Evolutionary conservation across 2,113 vertebrate species (phyloP).

Genomic region (Dromas ardeola): DNA sequence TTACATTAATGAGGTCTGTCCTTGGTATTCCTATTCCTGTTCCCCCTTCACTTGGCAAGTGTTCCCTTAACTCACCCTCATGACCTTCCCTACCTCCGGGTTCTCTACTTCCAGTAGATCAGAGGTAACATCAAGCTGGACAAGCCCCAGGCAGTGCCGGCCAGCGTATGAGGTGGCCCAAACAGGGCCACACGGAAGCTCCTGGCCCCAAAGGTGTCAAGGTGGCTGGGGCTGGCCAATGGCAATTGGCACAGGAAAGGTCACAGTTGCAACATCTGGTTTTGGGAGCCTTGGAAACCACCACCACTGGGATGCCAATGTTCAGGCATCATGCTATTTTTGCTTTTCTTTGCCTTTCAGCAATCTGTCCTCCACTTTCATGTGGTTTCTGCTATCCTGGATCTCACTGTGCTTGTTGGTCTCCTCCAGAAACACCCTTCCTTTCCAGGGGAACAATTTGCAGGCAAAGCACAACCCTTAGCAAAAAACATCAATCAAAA

Average conservation of each 20-base stretch:
- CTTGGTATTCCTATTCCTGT: background rate
- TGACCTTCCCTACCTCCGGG: background rate
- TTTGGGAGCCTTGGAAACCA: background rate
- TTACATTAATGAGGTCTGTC: fast-evolving
- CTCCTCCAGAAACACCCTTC: conserved; percentile 22
- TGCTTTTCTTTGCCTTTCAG: background rate
- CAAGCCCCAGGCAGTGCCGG: background rate
- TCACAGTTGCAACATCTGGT: background rate
- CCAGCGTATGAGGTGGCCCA: background rate
- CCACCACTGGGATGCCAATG: fast-evolving
- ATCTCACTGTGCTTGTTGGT: conserved; percentile 37
- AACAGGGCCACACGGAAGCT: background rate
- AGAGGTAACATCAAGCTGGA: background rate
- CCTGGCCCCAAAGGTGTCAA: background rate
- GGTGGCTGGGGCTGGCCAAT: background rate
- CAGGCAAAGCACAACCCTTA: background rate
- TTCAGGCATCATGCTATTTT: background rate
- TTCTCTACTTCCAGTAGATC: background rate
- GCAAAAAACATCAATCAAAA: fast-evolving
- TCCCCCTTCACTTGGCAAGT: background rate
- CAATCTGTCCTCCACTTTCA: background rate
- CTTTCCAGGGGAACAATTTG: background rate
- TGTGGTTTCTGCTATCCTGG: conserved; percentile 2
- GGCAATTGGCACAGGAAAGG: background rate
- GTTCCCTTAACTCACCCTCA: background rate